Evolutionary conservation across 2,113 vertebrate genomes (phyloP).

Genomic region (Drymodes brunneopygia): DNA sequence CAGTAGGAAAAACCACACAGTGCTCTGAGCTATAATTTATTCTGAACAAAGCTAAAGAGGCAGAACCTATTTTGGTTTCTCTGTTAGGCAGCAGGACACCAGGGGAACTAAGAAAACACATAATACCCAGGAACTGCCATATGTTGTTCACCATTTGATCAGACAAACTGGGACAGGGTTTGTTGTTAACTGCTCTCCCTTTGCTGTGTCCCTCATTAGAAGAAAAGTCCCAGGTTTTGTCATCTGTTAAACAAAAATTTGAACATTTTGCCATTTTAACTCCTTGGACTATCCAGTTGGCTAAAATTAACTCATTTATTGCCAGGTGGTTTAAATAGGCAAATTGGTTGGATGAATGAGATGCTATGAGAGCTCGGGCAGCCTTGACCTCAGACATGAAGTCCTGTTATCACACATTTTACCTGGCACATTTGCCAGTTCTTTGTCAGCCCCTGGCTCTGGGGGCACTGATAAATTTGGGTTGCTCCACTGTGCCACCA

Average conservation of each 20-base stretch:
- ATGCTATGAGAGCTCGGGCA: neutral
- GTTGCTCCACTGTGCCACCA: neutral
- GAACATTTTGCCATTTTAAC: neutral
- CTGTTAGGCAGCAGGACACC: neutral
- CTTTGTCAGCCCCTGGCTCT: neutral
- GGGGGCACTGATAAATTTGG: neutral
- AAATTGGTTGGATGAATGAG: neutral
- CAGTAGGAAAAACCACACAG: neutral
- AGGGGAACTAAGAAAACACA: neutral
- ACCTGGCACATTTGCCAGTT: neutral
- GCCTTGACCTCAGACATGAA: neutral
- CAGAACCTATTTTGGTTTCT: neutral
- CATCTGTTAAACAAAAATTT: neutral
- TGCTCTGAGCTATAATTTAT: neutral
- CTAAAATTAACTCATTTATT: neutral
- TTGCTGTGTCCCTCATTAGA: neutral
- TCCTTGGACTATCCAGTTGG: neutral
- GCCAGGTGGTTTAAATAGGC: neutral
- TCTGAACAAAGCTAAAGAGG: constrained; percentile 1
- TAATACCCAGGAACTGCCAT: neutral
- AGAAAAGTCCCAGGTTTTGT: neutral
- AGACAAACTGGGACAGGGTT: neutral
- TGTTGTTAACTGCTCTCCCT: neutral
- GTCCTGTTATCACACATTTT: neutral
- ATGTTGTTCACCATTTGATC: neutral